phyloP scores from a whole-genome alignment of 2,888 invertebrate genomes.

The Brenthis daphne region DNA sequence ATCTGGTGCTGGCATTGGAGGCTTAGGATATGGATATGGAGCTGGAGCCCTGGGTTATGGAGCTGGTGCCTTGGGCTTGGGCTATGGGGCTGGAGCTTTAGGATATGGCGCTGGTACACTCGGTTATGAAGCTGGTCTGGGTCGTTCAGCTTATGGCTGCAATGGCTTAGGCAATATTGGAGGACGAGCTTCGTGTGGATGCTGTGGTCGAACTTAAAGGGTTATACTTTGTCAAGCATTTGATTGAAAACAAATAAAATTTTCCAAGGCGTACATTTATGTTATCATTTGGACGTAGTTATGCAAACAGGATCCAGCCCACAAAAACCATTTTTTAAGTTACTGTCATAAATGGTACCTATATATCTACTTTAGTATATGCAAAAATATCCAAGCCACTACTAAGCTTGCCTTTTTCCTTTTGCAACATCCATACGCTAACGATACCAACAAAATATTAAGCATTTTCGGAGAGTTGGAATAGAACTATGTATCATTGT shows the following conservation, averaged over 20 bases:
- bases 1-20: background rate
- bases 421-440: too few species aligned
- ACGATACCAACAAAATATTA: too few species aligned
- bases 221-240: background rate
- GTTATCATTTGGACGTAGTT: too few species aligned
- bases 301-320: too few species aligned
- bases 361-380: too few species aligned
- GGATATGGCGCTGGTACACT: background rate
- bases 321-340: too few species aligned
- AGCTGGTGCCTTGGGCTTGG: conserved; percentile 7
- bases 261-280: too few species aligned
- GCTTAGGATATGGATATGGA: background rate
- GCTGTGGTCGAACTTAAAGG: background rate
- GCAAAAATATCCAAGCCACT: too few species aligned
- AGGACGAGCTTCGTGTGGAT: background rate
- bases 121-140: conserved; percentile 1
- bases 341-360: too few species aligned
- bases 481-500: too few species aligned
- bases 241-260: background rate
- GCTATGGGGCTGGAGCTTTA: conserved; percentile 9
- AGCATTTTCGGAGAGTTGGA: too few species aligned
- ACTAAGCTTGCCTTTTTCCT: too few species aligned
- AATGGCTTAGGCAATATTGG: background rate
- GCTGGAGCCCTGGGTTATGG: conserved; percentile 2
- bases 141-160: background rate